Conservation (phyloP, 2,888 invertebrate genomes). For the Vesta saturnalis region DNA sequence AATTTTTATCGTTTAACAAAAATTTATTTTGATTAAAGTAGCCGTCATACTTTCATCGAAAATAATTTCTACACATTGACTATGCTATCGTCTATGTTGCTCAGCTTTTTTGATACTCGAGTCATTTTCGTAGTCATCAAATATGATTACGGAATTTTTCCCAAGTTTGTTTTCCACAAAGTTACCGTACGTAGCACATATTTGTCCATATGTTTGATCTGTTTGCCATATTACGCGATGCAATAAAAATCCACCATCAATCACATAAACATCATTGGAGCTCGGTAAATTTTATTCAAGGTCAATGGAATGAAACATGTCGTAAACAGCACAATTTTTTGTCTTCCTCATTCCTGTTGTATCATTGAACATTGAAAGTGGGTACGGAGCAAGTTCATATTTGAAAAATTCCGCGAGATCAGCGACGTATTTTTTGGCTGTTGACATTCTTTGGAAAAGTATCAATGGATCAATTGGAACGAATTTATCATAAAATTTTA, state of each 20-base stretch:
- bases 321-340: constrained; percentile 29
- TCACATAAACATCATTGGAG: constrained; percentile 32
- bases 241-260: constrained; percentile 26
- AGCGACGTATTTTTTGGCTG: constrained; percentile 28
- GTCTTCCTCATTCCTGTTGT: constrained; percentile 12
- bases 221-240: not conserved
- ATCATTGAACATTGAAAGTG: constrained; percentile 14
- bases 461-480: constrained; percentile 44
- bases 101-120: constrained; percentile 45
- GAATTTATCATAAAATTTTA: constrained; percentile 53
- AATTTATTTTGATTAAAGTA: constrained; percentile 43
- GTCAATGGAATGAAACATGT: constrained; percentile 5
- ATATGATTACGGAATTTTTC: not conserved
- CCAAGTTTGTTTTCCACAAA: not conserved
- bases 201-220: constrained; percentile 39
- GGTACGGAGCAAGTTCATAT: constrained; percentile 1
- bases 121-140: constrained; percentile 43
- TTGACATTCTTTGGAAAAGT: constrained; percentile 43
- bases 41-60: constrained; percentile 50
- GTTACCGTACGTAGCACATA: constrained; percentile 25
- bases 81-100: constrained; percentile 47
- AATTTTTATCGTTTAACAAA: constrained; percentile 51
- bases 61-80: constrained; percentile 46
- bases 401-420: not conserved
- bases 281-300: constrained; percentile 36